These are phyloP conservation scores for Aquatica leii DNA, from an alignment of 2,888 invertebrate species.

Conservation along the genomic window DNA sequence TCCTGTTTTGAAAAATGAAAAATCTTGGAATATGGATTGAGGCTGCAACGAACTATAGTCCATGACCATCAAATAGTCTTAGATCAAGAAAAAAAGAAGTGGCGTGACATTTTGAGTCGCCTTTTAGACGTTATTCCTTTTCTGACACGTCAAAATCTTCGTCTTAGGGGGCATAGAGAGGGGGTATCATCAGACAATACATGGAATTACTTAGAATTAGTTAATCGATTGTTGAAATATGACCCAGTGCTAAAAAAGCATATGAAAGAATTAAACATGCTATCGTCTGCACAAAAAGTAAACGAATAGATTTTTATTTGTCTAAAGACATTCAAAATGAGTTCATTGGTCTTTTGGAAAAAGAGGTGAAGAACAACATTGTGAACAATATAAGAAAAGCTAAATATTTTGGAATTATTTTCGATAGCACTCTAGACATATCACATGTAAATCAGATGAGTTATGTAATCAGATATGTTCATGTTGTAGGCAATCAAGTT, in stretches of 20 bases:
- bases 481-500: no score
- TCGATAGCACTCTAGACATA: conserved; percentile 13
- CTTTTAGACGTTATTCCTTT: no score
- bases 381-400: background rate
- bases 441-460: conserved; percentile 27
- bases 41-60: background rate
- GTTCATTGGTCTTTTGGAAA: conserved; percentile 22
- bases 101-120: no score
- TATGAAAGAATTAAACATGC: conserved; percentile 26
- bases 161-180: no score
- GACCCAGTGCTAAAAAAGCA: no score
- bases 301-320: background rate
- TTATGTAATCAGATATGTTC: conserved; percentile 27
- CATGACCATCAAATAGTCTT: background rate
- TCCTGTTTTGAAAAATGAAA: background rate
- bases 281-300: background rate
- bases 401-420: conserved; percentile 1
- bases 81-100: no score
- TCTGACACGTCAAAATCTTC: no score
- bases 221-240: conserved; percentile 29
- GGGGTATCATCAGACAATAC: conserved; percentile 14
- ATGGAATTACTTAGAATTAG: conserved; percentile 29
- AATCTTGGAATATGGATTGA: background rate
- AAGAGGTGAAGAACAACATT: conserved; percentile 23
- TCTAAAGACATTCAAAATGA: no score